Evolutionary conservation across 2,888 invertebrate genomes (phyloP).

Genomic region (Cephus spinipes): DNA sequence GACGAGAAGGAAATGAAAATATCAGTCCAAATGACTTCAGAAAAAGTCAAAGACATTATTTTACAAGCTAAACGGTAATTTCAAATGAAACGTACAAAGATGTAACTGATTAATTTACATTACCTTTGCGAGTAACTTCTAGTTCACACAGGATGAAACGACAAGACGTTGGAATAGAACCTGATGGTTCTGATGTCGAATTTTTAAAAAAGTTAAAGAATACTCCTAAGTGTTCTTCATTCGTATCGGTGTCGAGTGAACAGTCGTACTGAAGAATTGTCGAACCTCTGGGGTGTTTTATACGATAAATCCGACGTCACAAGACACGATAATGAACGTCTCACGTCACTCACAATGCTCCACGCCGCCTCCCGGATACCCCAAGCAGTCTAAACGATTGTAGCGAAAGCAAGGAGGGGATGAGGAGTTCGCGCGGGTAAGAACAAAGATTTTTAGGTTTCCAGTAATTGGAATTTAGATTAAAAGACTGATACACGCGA

Average conservation of each 20-base stretch:
- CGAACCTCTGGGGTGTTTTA: slow-evolving; percentile 41
- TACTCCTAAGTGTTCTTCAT: slow-evolving; percentile 28
- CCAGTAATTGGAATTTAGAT: background rate
- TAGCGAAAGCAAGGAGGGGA: background rate
- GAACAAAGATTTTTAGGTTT: slow-evolving; percentile 3
- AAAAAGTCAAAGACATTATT: background rate
- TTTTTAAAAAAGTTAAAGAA: background rate
- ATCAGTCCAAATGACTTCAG: background rate
- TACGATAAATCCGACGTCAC: slow-evolving; percentile 41
- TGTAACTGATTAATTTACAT: background rate
- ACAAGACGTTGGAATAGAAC: slow-evolving; percentile 44
- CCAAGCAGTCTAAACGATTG: background rate
- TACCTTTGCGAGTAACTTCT: slow-evolving; percentile 36
- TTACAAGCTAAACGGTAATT: background rate
- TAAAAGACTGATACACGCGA: background rate
- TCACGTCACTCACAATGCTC: slow-evolving; percentile 21
- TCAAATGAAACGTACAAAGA: background rate
- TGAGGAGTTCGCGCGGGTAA: background rate
- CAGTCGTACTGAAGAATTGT: slow-evolving; percentile 37
- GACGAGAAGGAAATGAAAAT: slow-evolving; percentile 12
- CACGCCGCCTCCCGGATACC: background rate
- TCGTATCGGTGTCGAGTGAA: slow-evolving; percentile 30
- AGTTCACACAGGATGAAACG: slow-evolving; percentile 29
- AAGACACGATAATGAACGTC: slow-evolving; percentile 24
- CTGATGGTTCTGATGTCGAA: slow-evolving; percentile 36